Percentiles rank a stretch among this genome's conserved stretches.
These are phyloP conservation scores for Gadopsis bispinosus DNA, from an alignment of 2,797 vertebrate species.

Conservation along the genomic window DNA sequence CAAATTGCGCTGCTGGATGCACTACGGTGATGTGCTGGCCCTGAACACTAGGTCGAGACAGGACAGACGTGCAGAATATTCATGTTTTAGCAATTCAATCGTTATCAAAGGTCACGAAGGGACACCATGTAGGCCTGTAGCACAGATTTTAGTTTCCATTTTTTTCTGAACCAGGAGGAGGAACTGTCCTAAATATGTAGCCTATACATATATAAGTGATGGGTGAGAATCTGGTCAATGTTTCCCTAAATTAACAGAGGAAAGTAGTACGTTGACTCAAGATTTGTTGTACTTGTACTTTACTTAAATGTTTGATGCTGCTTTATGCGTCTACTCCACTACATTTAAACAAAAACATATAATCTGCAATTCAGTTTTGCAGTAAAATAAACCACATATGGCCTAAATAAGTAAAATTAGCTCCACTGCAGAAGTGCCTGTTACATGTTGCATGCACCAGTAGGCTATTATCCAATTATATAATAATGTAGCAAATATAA, in stretches of 20 bases:
- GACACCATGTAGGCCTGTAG: not conserved
- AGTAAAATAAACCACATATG: not conserved
- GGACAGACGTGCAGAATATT: not conserved
- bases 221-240: not conserved
- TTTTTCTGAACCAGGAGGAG: not conserved
- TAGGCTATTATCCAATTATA: slow-evolving; percentile 2
- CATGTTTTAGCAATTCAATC: slow-evolving; percentile 1
- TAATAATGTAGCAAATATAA: not conserved
- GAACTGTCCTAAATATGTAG: not conserved
- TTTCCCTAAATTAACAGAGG: not conserved
- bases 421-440: not conserved
- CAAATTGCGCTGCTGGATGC: slow-evolving; percentile 21
- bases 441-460: slow-evolving; percentile 3
- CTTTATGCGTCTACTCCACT: not conserved
- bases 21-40: slow-evolving; percentile 5
- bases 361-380: not conserved
- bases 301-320: not conserved
- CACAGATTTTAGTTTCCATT: not conserved
- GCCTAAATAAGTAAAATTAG: not conserved
- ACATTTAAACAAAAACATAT: not conserved
- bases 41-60: slow-evolving; percentile 4
- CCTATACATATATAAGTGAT: too few relatives aligned
- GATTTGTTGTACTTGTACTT: not conserved
- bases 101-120: slow-evolving; percentile 16
- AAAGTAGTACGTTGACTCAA: not conserved